A percentile compares a stretch with the other conserved stretches of the same genome.
phyloP scores from a whole-genome alignment of 2,113 vertebrate species.

The Phylloscopus trochilus region DNA sequence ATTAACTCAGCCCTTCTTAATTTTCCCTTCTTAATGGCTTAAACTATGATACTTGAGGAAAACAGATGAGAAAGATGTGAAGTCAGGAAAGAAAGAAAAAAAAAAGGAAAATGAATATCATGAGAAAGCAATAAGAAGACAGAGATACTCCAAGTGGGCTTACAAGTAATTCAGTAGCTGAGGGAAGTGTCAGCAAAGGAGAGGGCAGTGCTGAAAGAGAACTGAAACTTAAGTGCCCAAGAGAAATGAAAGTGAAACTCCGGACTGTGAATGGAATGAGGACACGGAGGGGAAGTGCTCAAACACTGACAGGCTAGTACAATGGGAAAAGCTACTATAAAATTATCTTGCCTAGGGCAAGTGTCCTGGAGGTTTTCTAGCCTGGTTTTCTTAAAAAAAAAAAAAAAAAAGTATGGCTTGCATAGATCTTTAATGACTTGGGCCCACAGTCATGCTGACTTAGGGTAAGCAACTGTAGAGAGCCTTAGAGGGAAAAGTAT shows the following conservation, averaged over 20 bases:
- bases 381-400: background rate
- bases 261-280: background rate
- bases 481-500: background rate
- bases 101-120: background rate
- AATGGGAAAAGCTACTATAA: background rate
- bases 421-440: background rate
- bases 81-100: background rate
- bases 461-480: background rate
- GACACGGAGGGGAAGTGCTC: background rate
- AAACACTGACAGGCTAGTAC: background rate
- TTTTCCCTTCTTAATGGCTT: background rate
- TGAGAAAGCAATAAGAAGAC: background rate
- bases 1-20: background rate
- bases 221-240: slow-evolving; percentile 47
- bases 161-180: background rate
- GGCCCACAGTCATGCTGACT: background rate
- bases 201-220: background rate
- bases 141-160: background rate
- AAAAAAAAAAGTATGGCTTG: background rate
- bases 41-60: background rate
- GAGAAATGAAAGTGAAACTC: slow-evolving; percentile 74
- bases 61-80: background rate
- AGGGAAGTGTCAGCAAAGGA: background rate
- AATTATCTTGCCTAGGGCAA: background rate
- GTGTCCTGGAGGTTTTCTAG: background rate